Base-by-base conservation (phyloP, 2,888 invertebrate genomes). In the Lycophotia porphyrea region DNA sequence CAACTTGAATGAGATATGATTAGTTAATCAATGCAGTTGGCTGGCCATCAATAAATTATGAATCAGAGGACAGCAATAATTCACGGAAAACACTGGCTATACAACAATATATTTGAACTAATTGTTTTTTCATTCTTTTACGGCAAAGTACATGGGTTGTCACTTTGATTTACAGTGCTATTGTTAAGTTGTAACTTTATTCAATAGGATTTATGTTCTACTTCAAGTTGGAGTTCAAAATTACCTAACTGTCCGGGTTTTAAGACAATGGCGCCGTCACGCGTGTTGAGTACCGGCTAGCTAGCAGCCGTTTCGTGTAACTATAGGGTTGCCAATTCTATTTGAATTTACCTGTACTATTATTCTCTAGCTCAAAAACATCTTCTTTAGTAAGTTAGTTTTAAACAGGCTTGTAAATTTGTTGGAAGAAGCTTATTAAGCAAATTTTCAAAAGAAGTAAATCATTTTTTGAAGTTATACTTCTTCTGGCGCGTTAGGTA, bases 261-360 rank as follows among this genome's bases (percentile, higher is more conserved):
- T 39, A 55, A 85, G 66, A 85, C 83, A 85, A 85, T 85, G 69
- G 64, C 36, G 61, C 66, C 42, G 77, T 71, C 69, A 69, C 71
- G 76, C 68, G 63, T 67, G 58, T 4, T 60, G 67, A 52, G 15
- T 63, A n/a, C 15, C 61, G 39, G 61, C 36, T 36, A 7, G 36
- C 24, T n/a, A 39, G 60, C 47, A 44, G 65, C 39, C 85, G 63
- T 69, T 55, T 55, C 71, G 60, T 84, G 68, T 71, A 61, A 84
- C 78, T 71, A 52, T 82, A 85, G 82, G 85, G 85, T 84, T 82
- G 85, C 85, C 82, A 85, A 81, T 15, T 82, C 82, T 65, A 60
- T 63, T 39, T 39, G n/a, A 67, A 63, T 70, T 70, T 71, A 58
- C 27, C 5, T 44, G 1, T 74, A 27, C 34, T 34, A 5, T 34